Evolutionary conservation across 2,113 vertebrate species (phyloP).

Genomic region (Poeciliopsis retropinna): DNA sequence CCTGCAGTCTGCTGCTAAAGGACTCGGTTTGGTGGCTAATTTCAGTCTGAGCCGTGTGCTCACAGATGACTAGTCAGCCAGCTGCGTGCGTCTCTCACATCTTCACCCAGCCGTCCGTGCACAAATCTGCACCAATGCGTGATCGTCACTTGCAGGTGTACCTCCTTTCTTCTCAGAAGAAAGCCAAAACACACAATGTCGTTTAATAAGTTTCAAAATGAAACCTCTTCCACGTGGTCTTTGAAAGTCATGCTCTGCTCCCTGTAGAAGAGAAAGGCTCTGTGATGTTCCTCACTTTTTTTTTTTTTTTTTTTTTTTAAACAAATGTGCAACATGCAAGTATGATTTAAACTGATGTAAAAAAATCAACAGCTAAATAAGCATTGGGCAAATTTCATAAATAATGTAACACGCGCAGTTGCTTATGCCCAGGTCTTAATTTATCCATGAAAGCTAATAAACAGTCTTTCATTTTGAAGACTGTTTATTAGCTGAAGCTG

Average conservation of each 20-base stretch:
- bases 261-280: neutral
- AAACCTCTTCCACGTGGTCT: neutral
- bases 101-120: constrained; percentile 42
- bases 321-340: constrained; percentile 32
- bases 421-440: constrained; percentile 41
- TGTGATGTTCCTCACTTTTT: constrained; percentile 12
- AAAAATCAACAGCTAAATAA: constrained; percentile 34
- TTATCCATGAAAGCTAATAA: neutral
- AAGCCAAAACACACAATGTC: constrained; percentile 5
- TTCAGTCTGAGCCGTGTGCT: constrained; percentile 59
- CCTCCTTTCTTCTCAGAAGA: constrained; percentile 1
- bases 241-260: neutral
- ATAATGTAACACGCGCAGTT: constrained; percentile 52
- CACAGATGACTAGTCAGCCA: constrained; percentile 55
- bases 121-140: constrained; percentile 26
- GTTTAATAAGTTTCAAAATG: constrained; percentile 23
- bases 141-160: constrained; percentile 9
- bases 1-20: constrained; percentile 61
- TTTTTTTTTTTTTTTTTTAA: constrained; percentile 28
- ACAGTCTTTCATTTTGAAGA: constrained; percentile 16
- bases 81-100: constrained; percentile 52
- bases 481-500: constrained; percentile 5
- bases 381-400: constrained; percentile 47
- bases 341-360: constrained; percentile 20
- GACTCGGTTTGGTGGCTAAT: constrained; percentile 66